Base-by-base conservation (phyloP, 2,113 vertebrate genomes). In the Excalfactoria chinensis region DNA sequence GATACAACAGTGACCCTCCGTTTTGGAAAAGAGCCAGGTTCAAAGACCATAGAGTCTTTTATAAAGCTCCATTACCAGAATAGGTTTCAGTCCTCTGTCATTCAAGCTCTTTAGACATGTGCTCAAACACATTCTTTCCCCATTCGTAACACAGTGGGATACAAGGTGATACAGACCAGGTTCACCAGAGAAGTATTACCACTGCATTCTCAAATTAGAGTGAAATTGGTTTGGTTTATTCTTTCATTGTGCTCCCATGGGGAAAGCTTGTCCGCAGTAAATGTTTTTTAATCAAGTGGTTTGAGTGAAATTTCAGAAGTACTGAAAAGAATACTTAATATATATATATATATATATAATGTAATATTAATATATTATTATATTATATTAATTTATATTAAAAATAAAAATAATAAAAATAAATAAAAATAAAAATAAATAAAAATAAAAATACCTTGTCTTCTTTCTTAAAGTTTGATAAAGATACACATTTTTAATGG, bases 111-210 rank as follows among this genome's bases (percentile, higher is more conserved):
- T 90, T 82, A 95, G 56, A 86, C 87, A 70, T 67, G 83, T 88
- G 67, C 73, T 92, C 59, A 88, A 88, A 93, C 71, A 92, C 78
- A 59, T 91, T 88, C 85, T 86, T 88, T 95, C 76, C 81, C 60
- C 56, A 81, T 51, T 26, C 19, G 56, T 86, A 80, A 26, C 62
- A 91, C 78, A 90, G 46, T 22, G 81, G 60, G 70, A 28, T 88
- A 72, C 41, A 81, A 90, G 58, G 86, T 85, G 40, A 93, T 71
- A 58, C 67, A 55, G 63, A 90, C 78, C 75, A 58, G 28, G 86
- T 93, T 97, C 89, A 90, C 46, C 72, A 51, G 62, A 92, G 37
- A 90, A 17, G 4, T 84, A 89, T 86, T 91, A 89, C 41, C 26
- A 30, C 30, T 40, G 21, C n/a, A 58, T 46, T 94, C 90, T 93